Percentiles rank a stretch among this genome's conserved stretches.
Evolutionary conservation across 2,888 invertebrate species (phyloP).

Genomic region (Clostera curtula): DNA sequence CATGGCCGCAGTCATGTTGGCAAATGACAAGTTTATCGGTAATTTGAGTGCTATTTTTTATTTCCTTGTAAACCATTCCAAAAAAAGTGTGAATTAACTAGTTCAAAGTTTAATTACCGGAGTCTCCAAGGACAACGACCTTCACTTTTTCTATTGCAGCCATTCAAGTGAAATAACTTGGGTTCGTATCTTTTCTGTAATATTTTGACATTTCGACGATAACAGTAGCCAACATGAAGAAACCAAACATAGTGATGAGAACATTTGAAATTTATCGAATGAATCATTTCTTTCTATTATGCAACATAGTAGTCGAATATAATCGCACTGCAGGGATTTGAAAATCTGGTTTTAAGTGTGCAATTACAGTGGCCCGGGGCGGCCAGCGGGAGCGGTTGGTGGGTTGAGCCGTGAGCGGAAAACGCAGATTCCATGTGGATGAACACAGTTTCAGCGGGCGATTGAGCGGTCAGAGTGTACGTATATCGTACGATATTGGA

Average conservation of each 20-base stretch:
- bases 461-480: too few relatives aligned
- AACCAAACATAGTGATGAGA: conserved; percentile 8
- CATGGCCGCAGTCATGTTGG: conserved; percentile 53
- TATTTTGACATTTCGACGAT: conserved; percentile 38
- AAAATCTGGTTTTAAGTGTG: too few relatives aligned
- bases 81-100: conserved; percentile 27
- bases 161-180: conserved; percentile 66
- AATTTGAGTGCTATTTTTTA: conserved; percentile 19
- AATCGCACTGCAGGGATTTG: too few relatives aligned
- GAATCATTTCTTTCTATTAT: too few relatives aligned
- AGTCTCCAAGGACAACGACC: conserved; percentile 93
- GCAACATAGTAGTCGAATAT: too few relatives aligned
- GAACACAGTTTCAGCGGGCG: too few relatives aligned
- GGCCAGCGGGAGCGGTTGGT: too few relatives aligned
- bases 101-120: conserved; percentile 74
- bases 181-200: conserved; percentile 41
- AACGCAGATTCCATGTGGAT: too few relatives aligned
- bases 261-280: too few relatives aligned
- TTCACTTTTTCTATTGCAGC: conserved; percentile 92
- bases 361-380: too few relatives aligned
- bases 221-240: conserved; percentile 16
- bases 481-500: too few relatives aligned
- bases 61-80: conserved; percentile 12
- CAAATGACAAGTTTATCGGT: conserved; percentile 35
- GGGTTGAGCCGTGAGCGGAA: too few relatives aligned